Evolutionary conservation across 2,797 vertebrate species (phyloP).

Genomic region (Capromys pilorides): DNA sequence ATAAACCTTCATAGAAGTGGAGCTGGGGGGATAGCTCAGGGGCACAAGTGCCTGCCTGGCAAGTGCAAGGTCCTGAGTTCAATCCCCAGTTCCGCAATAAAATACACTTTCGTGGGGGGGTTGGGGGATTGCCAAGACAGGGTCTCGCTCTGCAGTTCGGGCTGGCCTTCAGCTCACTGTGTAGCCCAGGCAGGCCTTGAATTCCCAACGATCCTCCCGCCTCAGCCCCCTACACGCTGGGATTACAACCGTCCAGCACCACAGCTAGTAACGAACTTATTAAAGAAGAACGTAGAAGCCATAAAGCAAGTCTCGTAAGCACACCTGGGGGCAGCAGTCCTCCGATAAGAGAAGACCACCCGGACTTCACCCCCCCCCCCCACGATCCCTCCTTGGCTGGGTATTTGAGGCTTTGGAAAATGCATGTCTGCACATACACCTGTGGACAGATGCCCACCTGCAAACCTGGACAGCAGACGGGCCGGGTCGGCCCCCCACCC

Average conservation of each 20-base stretch:
- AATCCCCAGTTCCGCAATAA: too few relatives aligned
- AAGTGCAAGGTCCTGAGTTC: too few relatives aligned
- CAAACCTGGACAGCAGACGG: background rate
- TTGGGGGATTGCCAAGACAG: too few relatives aligned
- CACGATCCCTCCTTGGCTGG: background rate
- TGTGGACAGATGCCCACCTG: background rate
- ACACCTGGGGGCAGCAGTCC: background rate
- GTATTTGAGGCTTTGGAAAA: background rate
- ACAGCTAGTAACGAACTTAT: background rate
- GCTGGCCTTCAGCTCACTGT: background rate
- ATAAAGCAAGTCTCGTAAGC: background rate
- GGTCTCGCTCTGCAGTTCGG: background rate
- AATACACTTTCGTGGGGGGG: too few relatives aligned
- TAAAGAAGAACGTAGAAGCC: constrained; percentile 22
- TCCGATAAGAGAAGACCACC: background rate
- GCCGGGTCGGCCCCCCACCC: background rate
- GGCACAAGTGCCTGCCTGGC: too few relatives aligned
- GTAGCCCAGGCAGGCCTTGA: background rate
- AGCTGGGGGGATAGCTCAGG: too few relatives aligned
- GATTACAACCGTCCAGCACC: background rate
- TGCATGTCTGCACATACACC: background rate
- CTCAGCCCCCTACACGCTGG: background rate
- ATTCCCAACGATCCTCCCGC: background rate
- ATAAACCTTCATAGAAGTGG: too few relatives aligned
- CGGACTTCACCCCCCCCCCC: background rate